Conservation (phyloP, 2,797 vertebrate genomes). For the Phylloscopus collybita region DNA sequence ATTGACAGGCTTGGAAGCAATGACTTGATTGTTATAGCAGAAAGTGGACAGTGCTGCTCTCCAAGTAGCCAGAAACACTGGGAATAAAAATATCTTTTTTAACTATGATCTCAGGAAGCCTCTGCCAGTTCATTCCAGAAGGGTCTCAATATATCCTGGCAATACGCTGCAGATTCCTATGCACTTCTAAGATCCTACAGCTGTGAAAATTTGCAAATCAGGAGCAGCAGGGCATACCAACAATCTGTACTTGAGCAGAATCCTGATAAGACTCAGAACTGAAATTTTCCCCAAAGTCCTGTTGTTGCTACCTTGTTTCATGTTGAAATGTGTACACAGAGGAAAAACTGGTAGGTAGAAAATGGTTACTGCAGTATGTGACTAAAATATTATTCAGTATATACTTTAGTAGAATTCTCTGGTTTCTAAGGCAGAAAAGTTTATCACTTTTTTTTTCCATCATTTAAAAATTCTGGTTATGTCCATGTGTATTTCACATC, state of each 20-base stretch:
- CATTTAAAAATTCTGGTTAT: background rate
- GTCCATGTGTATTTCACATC: background rate
- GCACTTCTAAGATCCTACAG: background rate
- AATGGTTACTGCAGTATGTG: background rate
- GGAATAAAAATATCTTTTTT: background rate
- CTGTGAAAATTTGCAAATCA: background rate
- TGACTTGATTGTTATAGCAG: background rate
- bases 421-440: background rate
- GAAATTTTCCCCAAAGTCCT: background rate
- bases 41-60: background rate
- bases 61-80: background rate
- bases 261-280: background rate
- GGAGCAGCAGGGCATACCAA: background rate
- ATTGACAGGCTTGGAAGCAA: background rate
- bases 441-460: background rate
- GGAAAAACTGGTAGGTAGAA: background rate
- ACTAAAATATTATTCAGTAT: background rate
- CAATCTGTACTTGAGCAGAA: background rate
- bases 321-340: background rate
- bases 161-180: background rate
- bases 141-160: background rate
- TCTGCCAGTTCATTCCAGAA: background rate
- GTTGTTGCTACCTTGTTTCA: background rate
- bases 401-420: background rate
- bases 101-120: background rate